Conservation (phyloP, 2,888 invertebrate species). For the Andrena dorsata region DNA sequence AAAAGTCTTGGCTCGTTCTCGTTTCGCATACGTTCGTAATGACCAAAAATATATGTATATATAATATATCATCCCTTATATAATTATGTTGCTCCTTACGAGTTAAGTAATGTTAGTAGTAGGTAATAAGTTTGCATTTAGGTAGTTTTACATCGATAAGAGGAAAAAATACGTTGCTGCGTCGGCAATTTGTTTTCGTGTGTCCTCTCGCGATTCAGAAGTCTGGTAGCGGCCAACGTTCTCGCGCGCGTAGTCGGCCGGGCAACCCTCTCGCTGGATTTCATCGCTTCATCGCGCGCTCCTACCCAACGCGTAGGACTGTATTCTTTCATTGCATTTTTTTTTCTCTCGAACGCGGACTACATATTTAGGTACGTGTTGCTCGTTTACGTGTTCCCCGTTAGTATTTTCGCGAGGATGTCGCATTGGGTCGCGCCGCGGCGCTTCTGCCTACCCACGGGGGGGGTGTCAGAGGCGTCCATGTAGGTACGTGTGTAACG, state of each 20-base stretch:
- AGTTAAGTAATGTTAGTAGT: conserved; percentile 84
- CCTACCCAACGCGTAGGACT: conserved; percentile 34
- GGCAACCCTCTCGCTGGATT: conserved; percentile 36
- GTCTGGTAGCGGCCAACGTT: conserved; percentile 36
- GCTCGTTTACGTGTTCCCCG: conserved; percentile 53
- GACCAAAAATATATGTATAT: conserved; percentile 85
- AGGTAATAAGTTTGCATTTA: conserved; percentile 82
- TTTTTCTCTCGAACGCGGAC: conserved; percentile 45
- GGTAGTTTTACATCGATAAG: conserved; percentile 84
- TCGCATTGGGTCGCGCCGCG: neutral
- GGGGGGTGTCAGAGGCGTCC: conserved; percentile 16
- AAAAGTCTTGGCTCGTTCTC: conserved; percentile 82
- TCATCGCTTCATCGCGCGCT: conserved; percentile 21
- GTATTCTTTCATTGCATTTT: neutral
- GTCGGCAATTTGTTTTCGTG: conserved; percentile 16
- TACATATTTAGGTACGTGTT: conserved; percentile 26
- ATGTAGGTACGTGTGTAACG: neutral
- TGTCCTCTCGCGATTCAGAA: conserved; percentile 20
- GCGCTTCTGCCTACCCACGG: neutral
- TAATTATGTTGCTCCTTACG: conserved; percentile 84
- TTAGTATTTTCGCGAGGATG: conserved; percentile 31
- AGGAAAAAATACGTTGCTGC: conserved; percentile 81
- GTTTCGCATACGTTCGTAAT: conserved; percentile 79
- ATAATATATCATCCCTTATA: conserved; percentile 84
- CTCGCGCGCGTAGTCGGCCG: conserved; percentile 46